Evolutionary conservation across 2,888 invertebrate genomes (phyloP), one percentile per base, ranked within the genome.

Genomic region (Eudemis profundana): DNA sequence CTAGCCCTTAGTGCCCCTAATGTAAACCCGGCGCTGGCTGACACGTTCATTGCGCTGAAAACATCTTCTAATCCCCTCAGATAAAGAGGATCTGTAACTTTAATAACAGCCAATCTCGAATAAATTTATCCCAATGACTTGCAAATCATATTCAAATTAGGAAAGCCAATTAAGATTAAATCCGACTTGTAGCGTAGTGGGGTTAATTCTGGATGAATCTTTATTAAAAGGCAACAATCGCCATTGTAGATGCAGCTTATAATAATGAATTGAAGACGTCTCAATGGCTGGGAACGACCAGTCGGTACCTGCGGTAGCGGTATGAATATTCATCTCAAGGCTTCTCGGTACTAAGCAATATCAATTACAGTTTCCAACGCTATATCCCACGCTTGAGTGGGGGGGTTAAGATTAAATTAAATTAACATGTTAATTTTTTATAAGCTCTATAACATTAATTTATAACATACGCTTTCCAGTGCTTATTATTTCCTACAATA

Each of bases 251-350:
- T 56, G 63, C 50, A 61, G 68, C 69, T 71, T 67, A 66, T 67
- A 67, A 69, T 71, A 71, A 72, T 72, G 71, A 69, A 71, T 70
- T 68, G 68, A 72, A 70, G 69, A 74, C 69, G 66, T 71, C 67
- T 70, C 70, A 61, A 68, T 57, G 49, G 50, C 38, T 59, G 44
- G 64, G 67, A 70, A 69, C 27, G 49, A 66, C 65, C 69, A 71
- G 68, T 72, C 68, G 71, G 57, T 63, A 63, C 51, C 65, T 65
- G 65, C 33, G 60, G 64, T 68, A 63, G 69, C 69, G 69, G 62
- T 68, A 75, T 77, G 74, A 77, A 77, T 77, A 77, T 77, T 77
- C 77, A 77, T 70, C 63, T 63, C 54, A 68, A 62, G 50, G 47
- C 63, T 57, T 70, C 69, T 56, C 68, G 70, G 70, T 68, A 70